Percentiles rank a stretch among this genome's conserved stretches.
These are phyloP conservation scores for Mustelus asterias DNA, from an alignment of 2,113 vertebrate genomes.

Conservation along the genomic window DNA sequence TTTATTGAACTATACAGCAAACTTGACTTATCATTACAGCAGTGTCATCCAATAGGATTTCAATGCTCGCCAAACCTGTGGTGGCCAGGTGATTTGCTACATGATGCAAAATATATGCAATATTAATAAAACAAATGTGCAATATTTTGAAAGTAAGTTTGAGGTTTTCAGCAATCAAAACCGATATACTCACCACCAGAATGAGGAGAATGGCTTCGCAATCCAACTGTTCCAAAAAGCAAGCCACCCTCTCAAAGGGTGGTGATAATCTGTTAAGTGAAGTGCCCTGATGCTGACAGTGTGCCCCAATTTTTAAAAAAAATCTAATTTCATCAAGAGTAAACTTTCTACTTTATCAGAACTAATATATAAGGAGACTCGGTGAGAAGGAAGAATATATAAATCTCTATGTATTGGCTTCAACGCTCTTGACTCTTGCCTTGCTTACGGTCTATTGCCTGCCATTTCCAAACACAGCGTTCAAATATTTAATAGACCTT, in stretches of 20 bases:
- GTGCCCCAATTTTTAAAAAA: background rate
- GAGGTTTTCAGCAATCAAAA: background rate
- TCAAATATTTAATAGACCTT: background rate
- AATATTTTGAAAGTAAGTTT: background rate
- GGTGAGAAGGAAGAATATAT: too few relatives aligned
- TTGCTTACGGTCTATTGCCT: background rate
- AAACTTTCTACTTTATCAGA: background rate
- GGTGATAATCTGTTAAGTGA: background rate
- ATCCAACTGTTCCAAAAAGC: background rate
- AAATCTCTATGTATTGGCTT: background rate
- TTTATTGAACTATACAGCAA: background rate
- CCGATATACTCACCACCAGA: background rate
- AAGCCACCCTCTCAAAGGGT: background rate
- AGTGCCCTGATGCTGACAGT: background rate
- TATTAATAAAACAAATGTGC: background rate
- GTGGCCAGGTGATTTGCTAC: background rate
- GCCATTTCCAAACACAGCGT: background rate
- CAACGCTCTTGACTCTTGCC: background rate
- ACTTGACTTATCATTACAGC: too few relatives aligned
- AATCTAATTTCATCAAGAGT: background rate
- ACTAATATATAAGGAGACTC: background rate
- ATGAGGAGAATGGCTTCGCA: background rate
- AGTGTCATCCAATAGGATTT: too few relatives aligned
- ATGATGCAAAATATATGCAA: background rate
- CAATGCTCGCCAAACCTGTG: background rate